Base-by-base conservation (phyloP, 2,888 invertebrate species). In the Acanthosoma haemorrhoidale region DNA sequence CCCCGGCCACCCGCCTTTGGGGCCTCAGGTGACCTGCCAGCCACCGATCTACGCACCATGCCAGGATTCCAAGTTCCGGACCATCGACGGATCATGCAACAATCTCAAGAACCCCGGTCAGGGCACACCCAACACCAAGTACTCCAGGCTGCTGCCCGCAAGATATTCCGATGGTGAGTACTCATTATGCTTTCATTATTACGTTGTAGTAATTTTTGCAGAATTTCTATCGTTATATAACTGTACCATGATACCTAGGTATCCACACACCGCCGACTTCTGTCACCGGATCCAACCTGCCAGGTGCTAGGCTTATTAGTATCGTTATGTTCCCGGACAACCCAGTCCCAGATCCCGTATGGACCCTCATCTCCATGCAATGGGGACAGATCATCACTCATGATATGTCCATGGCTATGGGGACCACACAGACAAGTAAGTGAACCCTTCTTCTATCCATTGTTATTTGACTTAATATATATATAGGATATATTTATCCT, bases 371-470 rank as follows among this genome's bases (percentile, higher is more conserved):
- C 61, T 86, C 91, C 58, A 90, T 90, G 85, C 90, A 90, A 76
- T 91, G 88, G 84, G 91, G 91, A 0, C 91, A 91, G 80, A 87
- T 91, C 74, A 83, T 91, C 36, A 88, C 90, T 6, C 91, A 91
- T 79, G 91, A 91, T 76, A 89, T 91, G 87, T 88, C 88, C 18
- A 82, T 90, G 77, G 86, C 88, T 32, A 86, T 86, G 66, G 88
- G 88, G 64, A 84, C 85, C 63, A 86, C 89, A 3, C 91, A 91
- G 80, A 86, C 88, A 25, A 89, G 91, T 92, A 82, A 85, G 89
- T 85, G 3, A 9, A 6, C 21, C 43, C 8, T 6, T 11, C 43
- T 16, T n/a, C n/a, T n/a, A n/a, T n/a, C n/a, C n/a, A n/a, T n/a
- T n/a, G n/a, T n/a, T n/a, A n/a, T n/a, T n/a, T n/a, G n/a, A n/a